Evolutionary conservation across 2,888 invertebrate species (phyloP).

Genomic region (Slavum lentiscoides): DNA sequence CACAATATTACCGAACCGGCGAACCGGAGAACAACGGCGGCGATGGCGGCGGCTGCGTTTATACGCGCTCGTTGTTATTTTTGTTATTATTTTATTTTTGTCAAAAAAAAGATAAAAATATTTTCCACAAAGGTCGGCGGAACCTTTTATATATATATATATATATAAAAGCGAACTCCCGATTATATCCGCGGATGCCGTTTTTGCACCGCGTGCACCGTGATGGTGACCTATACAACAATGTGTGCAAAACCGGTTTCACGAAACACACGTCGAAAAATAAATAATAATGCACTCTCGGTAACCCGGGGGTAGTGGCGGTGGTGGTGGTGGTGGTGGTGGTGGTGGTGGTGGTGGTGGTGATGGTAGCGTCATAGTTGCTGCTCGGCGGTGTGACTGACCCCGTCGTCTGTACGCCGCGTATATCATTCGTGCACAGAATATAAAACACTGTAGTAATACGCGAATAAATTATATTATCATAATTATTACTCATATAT

Average conservation of each 20-base stretch:
- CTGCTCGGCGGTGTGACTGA: conserved; percentile 43
- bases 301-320: neutral
- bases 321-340: neutral
- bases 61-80: neutral
- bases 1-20: neutral
- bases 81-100: neutral
- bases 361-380: conserved; percentile 25
- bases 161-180: too few species aligned
- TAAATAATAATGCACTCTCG: conserved; percentile 35
- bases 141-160: too few species aligned
- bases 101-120: neutral
- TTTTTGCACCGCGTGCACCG: neutral
- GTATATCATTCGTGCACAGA: too few species aligned
- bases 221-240: conserved; percentile 29
- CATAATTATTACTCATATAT: too few species aligned
- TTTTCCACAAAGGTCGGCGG: conserved; percentile 3
- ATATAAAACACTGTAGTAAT: too few species aligned
- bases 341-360: neutral
- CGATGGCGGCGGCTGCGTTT: neutral
- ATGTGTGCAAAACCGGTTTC: conserved; percentile 47
- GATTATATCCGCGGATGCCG: neutral
- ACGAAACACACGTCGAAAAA: neutral
- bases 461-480: too few species aligned
- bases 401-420: neutral
- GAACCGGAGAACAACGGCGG: neutral